Evolutionary conservation across 2,797 vertebrate species (phyloP).

Genomic region (Gila robusta): DNA sequence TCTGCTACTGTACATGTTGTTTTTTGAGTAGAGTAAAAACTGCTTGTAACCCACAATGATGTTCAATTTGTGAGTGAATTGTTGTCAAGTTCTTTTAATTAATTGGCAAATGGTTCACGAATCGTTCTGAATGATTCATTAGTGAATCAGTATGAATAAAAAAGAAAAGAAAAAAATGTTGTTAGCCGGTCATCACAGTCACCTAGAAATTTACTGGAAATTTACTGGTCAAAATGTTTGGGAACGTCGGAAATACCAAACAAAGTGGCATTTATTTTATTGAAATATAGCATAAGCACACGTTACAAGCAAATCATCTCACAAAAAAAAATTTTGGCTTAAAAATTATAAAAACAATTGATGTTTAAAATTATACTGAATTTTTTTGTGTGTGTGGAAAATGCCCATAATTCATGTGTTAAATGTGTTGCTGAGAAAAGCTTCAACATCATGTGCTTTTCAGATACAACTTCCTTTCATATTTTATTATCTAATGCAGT

Average conservation of each 20-base stretch:
- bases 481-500: background rate
- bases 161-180: no score
- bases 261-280: background rate
- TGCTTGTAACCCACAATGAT: background rate
- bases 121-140: background rate
- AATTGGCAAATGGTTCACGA: background rate
- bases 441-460: background rate
- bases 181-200: background rate
- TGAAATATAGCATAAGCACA: background rate
- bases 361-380: background rate
- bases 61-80: background rate
- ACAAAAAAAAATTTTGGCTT: background rate
- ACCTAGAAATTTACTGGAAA: background rate
- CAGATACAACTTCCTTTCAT: background rate
- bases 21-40: background rate
- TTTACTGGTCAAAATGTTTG: no score
- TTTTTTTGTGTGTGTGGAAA: background rate
- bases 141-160: background rate
- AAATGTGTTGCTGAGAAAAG: no score
- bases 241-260: background rate
- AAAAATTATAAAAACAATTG: background rate
- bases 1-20: background rate
- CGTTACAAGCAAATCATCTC: background rate
- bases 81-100: background rate
- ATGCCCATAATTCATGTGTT: background rate